Percentiles rank a stretch among this genome's conserved stretches.
phyloP scores from a whole-genome alignment of 2,797 vertebrate genomes.

The Orestias chungarensis region DNA sequence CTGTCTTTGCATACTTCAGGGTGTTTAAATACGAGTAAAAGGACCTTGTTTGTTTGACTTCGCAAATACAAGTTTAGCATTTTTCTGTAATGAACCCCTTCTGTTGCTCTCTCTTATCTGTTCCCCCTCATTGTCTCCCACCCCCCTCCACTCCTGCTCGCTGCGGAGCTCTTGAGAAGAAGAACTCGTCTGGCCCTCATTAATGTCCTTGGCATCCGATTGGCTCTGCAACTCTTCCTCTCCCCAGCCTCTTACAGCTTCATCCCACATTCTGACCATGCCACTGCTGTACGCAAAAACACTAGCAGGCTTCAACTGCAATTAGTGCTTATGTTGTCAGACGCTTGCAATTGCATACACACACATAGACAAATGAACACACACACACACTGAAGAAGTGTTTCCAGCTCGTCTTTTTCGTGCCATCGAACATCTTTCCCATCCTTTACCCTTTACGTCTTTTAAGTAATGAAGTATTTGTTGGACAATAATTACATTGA shows the following conservation, averaged over 20 bases:
- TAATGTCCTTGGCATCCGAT: conserved; percentile 64
- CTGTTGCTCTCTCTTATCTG: conserved; percentile 28
- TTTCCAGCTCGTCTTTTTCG: conserved; percentile 31
- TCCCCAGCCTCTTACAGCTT: conserved; percentile 58
- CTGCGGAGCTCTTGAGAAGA: conserved; percentile 57
- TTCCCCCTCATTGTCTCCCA: conserved; percentile 38
- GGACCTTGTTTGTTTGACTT: conserved; percentile 22
- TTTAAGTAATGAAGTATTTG: conserved; percentile 55
- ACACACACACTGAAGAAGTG: conserved; percentile 11
- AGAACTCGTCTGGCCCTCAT: conserved; percentile 66
- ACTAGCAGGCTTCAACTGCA: conserved; percentile 59
- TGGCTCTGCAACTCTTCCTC: conserved; percentile 47
- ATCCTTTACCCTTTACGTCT: conserved; percentile 42
- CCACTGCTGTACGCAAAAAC: conserved; percentile 41
- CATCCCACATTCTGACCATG: conserved; percentile 60
- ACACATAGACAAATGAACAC: conserved; percentile 13
- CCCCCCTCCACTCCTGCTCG: conserved; percentile 25
- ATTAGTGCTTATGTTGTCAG: conserved; percentile 62
- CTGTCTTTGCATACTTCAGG: conserved; percentile 17
- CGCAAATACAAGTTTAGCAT: conserved; percentile 38
- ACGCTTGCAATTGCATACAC: conserved; percentile 16
- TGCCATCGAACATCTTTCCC: conserved; percentile 24
- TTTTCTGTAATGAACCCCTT: conserved; percentile 47
- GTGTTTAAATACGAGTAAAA: conserved; percentile 15
- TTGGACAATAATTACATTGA: conserved; percentile 64